These are phyloP conservation scores for Heteromurus nitidus DNA, from an alignment of 2,888 invertebrate species.

Conservation along the genomic window DNA sequence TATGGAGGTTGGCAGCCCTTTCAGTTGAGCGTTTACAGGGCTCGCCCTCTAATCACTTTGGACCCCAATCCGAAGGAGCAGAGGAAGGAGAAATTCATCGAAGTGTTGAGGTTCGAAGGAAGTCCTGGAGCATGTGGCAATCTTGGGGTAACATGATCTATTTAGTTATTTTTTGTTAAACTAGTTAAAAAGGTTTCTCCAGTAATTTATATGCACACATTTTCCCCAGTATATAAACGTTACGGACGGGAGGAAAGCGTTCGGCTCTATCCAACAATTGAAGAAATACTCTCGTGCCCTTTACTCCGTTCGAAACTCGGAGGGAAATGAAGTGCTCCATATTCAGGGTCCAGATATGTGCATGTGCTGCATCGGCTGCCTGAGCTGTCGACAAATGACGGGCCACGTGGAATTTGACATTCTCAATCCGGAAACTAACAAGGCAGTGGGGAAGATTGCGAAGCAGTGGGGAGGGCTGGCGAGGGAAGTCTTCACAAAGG, in stretches of 20 bases:
- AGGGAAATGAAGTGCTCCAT: constrained; percentile 57
- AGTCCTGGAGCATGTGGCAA: constrained; percentile 61
- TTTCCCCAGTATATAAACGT: constrained; percentile 56
- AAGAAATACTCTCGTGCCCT: constrained; percentile 58
- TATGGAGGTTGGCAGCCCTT: constrained; percentile 68
- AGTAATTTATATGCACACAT: not conserved
- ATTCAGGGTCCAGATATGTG: constrained; percentile 65
- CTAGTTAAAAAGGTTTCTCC: no score
- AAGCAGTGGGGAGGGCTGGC: constrained; percentile 70
- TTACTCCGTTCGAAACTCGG: constrained; percentile 61
- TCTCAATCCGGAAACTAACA: constrained; percentile 51
- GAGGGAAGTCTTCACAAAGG: constrained; percentile 67
- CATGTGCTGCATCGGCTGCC: constrained; percentile 62
- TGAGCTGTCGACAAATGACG: constrained; percentile 48
- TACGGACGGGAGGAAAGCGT: constrained; percentile 58
- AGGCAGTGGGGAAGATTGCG: constrained; percentile 61
- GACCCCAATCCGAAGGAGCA: constrained; percentile 47
- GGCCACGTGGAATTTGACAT: constrained; percentile 65
- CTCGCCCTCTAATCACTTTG: constrained; percentile 55
- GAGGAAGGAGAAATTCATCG: constrained; percentile 60
- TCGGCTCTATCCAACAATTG: constrained; percentile 63
- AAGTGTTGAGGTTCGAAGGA: constrained; percentile 65
- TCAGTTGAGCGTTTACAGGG: constrained; percentile 60
- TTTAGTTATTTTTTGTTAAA: not conserved
- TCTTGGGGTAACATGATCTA: constrained; percentile 49